Base-by-base conservation (phyloP, 2,888 invertebrate genomes). In the Osmoderma eremita region DNA sequence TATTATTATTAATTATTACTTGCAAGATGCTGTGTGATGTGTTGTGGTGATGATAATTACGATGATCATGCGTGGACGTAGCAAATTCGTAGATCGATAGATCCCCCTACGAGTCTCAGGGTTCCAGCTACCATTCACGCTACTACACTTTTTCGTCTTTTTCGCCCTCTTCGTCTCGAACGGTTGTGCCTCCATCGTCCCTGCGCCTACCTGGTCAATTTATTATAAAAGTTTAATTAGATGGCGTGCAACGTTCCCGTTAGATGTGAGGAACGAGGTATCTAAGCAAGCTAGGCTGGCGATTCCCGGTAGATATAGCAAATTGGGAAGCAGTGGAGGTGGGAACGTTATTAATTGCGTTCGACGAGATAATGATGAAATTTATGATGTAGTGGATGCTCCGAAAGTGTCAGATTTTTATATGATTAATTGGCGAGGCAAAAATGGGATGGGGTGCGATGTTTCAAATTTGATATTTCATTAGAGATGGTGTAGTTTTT, bases 211-310 rank as follows among this genome's bases (percentile, higher is more conserved):
- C 58, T 61, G 42, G 30, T 61, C 18, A 13, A 61, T 61, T 45
- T 45, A 61, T 61, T 45, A 61, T 61, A 45, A 61, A 61, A 61
- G 17, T 61, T 61, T 45, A 45, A 61, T 61, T 61, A 61, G 45
- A 36, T 17, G 18, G 45, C 17, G 30, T 41, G 18, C 22, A 2
- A 56, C 5, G 38, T 18, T 51, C 10, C 17, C 13, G 5, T 42
- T 42, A 42, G 30, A 6, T 10, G 2, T 41, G 41, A n/a, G n/a
- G n/a, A n/a, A n/a, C n/a, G n/a, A n/a, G n/a, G n/a, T n/a, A n/a
- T n/a, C n/a, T n/a, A n/a, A n/a, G n/a, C n/a, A n/a, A n/a, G n/a
- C 1, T 17, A 42, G 8, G 42, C n/a, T 42, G 42, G 8, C 5
- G n/a, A 18, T 39, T 17, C 30, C n/a, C 8, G 15, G 13, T 17